These are phyloP conservation scores for Dasypolia templi DNA, from an alignment of 2,888 invertebrate genomes.

Conservation along the genomic window DNA sequence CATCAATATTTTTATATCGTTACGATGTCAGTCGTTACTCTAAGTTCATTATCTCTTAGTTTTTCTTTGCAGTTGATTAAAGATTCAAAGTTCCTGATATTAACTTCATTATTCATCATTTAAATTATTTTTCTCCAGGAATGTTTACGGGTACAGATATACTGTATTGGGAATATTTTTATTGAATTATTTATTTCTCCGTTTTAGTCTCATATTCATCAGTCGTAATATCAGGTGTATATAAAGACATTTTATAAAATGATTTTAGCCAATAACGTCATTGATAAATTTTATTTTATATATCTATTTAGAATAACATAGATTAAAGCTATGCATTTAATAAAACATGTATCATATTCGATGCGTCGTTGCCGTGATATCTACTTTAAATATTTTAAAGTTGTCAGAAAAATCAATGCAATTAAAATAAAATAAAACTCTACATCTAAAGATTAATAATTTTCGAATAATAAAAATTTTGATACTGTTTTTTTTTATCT, in stretches of 20 bases:
- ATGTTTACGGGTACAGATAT: conserved; percentile 38
- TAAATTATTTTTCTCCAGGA: conserved; percentile 33
- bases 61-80: conserved; percentile 40
- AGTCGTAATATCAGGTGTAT: conserved; percentile 74
- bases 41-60: conserved; percentile 52
- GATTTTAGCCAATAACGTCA: conserved; percentile 67
- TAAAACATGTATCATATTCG: conserved; percentile 73
- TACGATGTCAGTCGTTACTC: conserved; percentile 69
- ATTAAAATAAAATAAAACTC: conserved; percentile 21
- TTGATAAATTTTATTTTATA: conserved; percentile 69
- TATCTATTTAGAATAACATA: conserved; percentile 77
- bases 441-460: conserved; percentile 5
- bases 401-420: conserved; percentile 55
- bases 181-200: conserved; percentile 67
- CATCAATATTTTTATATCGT: conserved; percentile 62
- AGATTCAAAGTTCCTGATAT: conserved; percentile 51
- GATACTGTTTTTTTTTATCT: conserved; percentile 20
- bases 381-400: conserved; percentile 53
- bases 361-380: conserved; percentile 75
- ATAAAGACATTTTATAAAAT: conserved; percentile 69
- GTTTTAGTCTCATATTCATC: conserved; percentile 79
- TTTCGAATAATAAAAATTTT: conserved; percentile 19
- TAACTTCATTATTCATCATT: conserved; percentile 42
- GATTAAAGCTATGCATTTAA: conserved; percentile 77
- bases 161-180: conserved; percentile 57